Evolutionary conservation across 2,797 vertebrate genomes (phyloP).

Genomic region (Bufotes viridis): DNA sequence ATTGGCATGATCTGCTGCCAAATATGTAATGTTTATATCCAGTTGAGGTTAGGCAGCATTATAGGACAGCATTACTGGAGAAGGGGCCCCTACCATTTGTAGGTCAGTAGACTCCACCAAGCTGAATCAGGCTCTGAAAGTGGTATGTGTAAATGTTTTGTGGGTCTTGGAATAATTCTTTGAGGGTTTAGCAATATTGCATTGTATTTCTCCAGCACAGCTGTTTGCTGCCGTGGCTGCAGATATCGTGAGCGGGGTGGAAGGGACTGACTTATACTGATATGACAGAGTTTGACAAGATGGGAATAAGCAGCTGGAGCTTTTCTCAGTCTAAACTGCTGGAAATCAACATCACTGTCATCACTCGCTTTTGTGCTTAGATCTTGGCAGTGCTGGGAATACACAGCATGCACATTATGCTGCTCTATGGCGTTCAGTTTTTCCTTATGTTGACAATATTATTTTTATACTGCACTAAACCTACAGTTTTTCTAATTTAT

Average conservation of each 20-base stretch:
- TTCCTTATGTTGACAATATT: not conserved
- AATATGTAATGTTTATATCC: not conserved
- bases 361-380: constrained; percentile 10
- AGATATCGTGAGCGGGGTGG: not conserved
- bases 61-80: not conserved
- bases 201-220: not conserved
- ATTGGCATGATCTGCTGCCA: not conserved
- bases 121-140: not conserved
- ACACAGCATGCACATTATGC: constrained; percentile 12
- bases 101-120: not conserved
- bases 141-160: not conserved
- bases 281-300: constrained; percentile 17
- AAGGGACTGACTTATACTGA: not conserved
- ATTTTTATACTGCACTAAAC: constrained; percentile 5
- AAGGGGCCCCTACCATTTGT: not conserved
- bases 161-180: not conserved
- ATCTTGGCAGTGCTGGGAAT: constrained; percentile 6
- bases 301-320: constrained; percentile 49
- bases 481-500: not conserved
- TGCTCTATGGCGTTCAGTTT: not conserved
- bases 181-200: not conserved
- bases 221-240: not conserved
- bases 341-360: constrained; percentile 52
- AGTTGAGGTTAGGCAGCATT: not conserved
- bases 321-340: constrained; percentile 32